phyloP scores from a whole-genome alignment of 23 tunicate species.

The Halocynthia roretzi region DNA sequence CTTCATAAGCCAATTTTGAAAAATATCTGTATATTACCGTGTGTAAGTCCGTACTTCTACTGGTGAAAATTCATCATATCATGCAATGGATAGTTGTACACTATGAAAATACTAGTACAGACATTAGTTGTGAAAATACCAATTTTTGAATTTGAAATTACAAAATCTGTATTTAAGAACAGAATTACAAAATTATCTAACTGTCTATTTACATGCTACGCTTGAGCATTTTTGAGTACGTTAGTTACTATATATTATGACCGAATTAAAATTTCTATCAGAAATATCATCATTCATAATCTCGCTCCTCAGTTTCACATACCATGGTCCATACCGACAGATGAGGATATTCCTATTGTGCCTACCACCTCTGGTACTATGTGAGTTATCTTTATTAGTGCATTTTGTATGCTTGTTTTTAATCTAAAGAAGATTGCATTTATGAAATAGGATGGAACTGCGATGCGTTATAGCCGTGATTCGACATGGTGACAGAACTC shows the following conservation, averaged over 20 bases:
- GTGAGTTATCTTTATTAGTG: constrained; percentile 25
- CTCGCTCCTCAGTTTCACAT: constrained; percentile 90
- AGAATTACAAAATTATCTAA: neutral
- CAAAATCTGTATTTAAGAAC: neutral
- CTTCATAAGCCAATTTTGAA: neutral
- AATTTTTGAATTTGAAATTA: neutral
- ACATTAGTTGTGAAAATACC: neutral
- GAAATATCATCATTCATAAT: constrained; percentile 85
- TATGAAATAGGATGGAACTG: constrained; percentile 82
- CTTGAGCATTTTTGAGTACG: no score
- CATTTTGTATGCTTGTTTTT: neutral
- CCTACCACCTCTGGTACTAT: constrained; percentile 94
- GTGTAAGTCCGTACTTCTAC: neutral
- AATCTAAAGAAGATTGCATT: neutral
- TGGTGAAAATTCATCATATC: neutral
- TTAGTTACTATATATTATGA: no score
- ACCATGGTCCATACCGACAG: constrained; percentile 88
- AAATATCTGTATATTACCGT: neutral
- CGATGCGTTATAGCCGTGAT: constrained; percentile 95
- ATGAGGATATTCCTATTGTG: constrained; percentile 90
- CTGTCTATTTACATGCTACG: no score
- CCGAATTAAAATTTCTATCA: constrained; percentile 1
- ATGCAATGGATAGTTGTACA: neutral
- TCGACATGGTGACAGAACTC: constrained; percentile 97
- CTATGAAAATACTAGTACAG: neutral